Conservation (phyloP, 1,140 invertebrate genomes). For the Seison nebaliae region DNA sequence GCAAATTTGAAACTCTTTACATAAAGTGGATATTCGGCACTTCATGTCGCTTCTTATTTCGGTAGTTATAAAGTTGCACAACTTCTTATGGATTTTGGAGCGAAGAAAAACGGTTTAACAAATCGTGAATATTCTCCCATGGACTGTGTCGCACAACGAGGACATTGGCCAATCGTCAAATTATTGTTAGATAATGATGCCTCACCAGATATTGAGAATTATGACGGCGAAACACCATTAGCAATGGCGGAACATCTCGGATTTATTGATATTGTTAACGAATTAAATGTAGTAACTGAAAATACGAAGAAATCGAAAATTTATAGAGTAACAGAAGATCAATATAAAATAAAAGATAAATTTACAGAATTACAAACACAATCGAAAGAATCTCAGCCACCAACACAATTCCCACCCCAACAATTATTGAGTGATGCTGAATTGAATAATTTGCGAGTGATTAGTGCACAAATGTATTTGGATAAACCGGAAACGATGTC, state of each 20-base stretch:
- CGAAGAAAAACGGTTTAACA: slow-evolving; percentile 32
- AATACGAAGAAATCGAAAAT: slow-evolving; percentile 36
- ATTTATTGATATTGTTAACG: slow-evolving; percentile 88
- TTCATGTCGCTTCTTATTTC: slow-evolving; percentile 94
- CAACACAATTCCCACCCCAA: no score
- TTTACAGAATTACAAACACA: neutral
- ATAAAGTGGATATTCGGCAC: slow-evolving; percentile 78
- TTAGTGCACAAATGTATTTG: no score
- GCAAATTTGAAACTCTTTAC: slow-evolving; percentile 60
- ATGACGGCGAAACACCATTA: slow-evolving; percentile 72
- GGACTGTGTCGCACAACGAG: slow-evolving; percentile 90
- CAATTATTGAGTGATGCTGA: no score
- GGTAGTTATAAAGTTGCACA: slow-evolving; percentile 88
- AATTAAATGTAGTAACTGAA: slow-evolving; percentile 65
- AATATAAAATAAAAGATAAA: slow-evolving; percentile 45
- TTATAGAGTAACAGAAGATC: slow-evolving; percentile 49
- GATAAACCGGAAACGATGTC: no score
- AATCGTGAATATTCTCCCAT: slow-evolving; percentile 70
- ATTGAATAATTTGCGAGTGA: no score
- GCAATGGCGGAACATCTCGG: slow-evolving; percentile 76
- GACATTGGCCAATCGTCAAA: slow-evolving; percentile 75
- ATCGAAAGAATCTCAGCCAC: no score
- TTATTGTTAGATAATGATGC: slow-evolving; percentile 59
- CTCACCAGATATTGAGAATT: slow-evolving; percentile 65
- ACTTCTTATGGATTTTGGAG: slow-evolving; percentile 53